Evolutionary conservation across 2,113 vertebrate species (phyloP).

Genomic region (Numida meleagris): DNA sequence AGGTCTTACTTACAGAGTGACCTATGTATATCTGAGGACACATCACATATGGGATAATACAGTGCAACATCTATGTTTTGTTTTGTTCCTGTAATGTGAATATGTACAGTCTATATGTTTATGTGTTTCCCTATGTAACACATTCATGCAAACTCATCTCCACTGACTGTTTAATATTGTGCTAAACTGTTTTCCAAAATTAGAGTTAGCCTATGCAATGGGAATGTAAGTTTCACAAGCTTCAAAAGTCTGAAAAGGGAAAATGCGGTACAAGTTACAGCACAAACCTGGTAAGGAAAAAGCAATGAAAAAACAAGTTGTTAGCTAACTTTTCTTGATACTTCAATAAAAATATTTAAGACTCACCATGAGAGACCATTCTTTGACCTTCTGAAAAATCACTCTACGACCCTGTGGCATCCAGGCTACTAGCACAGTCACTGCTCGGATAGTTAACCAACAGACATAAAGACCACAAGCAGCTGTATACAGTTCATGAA

Average conservation of each 20-base stretch:
- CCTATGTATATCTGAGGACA: not conserved
- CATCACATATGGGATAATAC: not conserved
- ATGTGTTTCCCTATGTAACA: not conserved
- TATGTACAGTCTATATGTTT: not conserved
- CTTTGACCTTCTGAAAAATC: conserved; percentile 94
- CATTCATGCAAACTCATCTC: not conserved
- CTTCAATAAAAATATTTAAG: not conserved
- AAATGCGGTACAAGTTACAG: not conserved
- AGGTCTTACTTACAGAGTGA: not conserved
- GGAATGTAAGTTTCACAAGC: not conserved
- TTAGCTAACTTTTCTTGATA: not conserved
- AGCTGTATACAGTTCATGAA: conserved; percentile 97
- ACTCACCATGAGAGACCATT: conserved; percentile 97
- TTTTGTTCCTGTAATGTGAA: not conserved
- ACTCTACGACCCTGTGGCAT: conserved; percentile 98
- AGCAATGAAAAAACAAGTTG: not conserved
- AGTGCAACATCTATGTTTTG: not conserved
- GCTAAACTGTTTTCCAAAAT: not conserved
- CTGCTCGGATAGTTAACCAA: conserved; percentile 93
- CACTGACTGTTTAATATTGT: not conserved
- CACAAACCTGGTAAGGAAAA: not conserved
- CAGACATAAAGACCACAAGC: conserved; percentile 98
- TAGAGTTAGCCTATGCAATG: not conserved
- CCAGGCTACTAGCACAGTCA: conserved; percentile 95
- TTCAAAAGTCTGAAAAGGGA: not conserved